Evolutionary conservation across 2,797 vertebrate genomes (phyloP), one percentile per base, ranked within the genome.

Genomic region (Manis pentadactyla): DNA sequence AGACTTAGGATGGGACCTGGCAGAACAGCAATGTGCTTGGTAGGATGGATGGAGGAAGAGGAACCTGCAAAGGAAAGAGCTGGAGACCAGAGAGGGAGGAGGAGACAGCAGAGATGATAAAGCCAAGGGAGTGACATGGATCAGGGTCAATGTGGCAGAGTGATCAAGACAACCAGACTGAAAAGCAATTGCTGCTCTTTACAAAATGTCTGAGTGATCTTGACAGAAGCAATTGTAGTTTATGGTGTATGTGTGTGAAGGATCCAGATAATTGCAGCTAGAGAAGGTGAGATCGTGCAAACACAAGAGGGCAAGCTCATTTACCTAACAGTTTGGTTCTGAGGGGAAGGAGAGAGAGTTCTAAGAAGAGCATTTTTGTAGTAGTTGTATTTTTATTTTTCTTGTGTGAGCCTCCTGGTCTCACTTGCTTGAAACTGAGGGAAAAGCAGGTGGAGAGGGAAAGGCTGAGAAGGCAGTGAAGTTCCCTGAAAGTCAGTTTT

Each of bases 191-290:
- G 39, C n/a, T 68, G 0, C n/a, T 46, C 46, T 42, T 63, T 2
- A 17, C 66, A 49, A 14, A 39, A 23, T 4, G 15, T 31, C 29
- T 66, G 15, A 0, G 23, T 9, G 25, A 59, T 51, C 53, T 51
- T 61, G 7, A 13, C 29, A 46, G 7, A 31, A 31, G 14, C 19
- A 21, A 10, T 13, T 15, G 21, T 21, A 2, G 39, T n/a, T 49
- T n/a, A 11, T 37, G 19, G 19, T 64, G 31, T 29, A 2, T 4
- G 39, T 19, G 0, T n/a, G 4, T 3, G 1, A 79, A 13, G 29
- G 14, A 59, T 5, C 69, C 42, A 46, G 68, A 15, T 5, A 42
- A 14, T 1, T 78, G 19, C n/a, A 53, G 53, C 74, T 29, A 27
- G 17, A 69, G 27, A 23, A 84, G 31, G 29, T 13, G 21, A 51